A percentile compares a stretch with the other conserved stretches of the same genome.
These are phyloP conservation scores for Maccullochella peelii DNA, from an alignment of 2,113 vertebrate genomes.

Conservation along the genomic window DNA sequence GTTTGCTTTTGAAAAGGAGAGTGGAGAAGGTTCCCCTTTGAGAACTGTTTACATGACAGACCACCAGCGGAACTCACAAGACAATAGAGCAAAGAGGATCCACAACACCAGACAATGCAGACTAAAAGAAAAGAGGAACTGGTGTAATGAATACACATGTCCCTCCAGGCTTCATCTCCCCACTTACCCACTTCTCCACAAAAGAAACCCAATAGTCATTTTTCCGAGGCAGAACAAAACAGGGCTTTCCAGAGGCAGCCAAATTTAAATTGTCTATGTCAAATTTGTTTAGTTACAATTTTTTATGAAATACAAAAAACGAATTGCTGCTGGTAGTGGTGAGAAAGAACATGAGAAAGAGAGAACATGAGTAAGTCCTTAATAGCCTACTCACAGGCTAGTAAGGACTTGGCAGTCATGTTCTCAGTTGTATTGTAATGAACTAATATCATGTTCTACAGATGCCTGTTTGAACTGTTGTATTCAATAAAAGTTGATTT, in stretches of 20 bases:
- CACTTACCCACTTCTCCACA: conserved; percentile 31
- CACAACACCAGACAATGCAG: conserved; percentile 52
- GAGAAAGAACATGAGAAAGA: conserved; percentile 16
- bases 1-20: conserved; percentile 48
- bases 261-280: background rate
- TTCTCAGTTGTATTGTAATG: too few species aligned
- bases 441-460: too few species aligned
- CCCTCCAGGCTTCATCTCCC: conserved; percentile 40
- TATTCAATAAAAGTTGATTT: too few species aligned
- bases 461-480: too few species aligned
- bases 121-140: conserved; percentile 38
- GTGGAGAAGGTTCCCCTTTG: conserved; percentile 48
- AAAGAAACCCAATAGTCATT: conserved; percentile 51
- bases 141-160: conserved; percentile 62
- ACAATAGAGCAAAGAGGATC: conserved; percentile 70
- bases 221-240: conserved; percentile 33
- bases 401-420: too few species aligned
- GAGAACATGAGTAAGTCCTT: conserved; percentile 8
- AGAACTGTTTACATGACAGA: conserved; percentile 68
- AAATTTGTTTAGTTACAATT: conserved; percentile 43
- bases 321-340: background rate
- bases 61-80: conserved; percentile 65
- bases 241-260: background rate
- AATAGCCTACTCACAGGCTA: background rate
- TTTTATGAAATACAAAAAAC: background rate